phyloP scores from a whole-genome alignment of 2,113 vertebrate genomes.

The Otocyon megalotis region DNA sequence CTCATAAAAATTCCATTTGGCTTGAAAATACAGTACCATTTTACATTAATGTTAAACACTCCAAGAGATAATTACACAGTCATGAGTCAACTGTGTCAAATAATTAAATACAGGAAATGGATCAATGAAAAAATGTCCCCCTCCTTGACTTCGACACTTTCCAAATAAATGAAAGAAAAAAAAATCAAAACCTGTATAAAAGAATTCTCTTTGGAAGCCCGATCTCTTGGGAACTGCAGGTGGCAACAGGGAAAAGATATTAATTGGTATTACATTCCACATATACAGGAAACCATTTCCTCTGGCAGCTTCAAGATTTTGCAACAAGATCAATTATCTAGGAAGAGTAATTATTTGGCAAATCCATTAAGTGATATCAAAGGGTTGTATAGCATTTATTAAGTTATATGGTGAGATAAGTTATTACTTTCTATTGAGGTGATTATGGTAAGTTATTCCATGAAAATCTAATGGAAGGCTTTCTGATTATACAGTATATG shows the following conservation, averaged over 20 bases:
- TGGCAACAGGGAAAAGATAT: slow-evolving; percentile 55
- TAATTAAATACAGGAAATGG: slow-evolving; percentile 83
- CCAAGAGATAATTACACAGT: slow-evolving; percentile 82
- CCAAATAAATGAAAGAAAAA: slow-evolving; percentile 79
- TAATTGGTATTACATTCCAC: slow-evolving; percentile 61
- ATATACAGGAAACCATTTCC: slow-evolving; percentile 57
- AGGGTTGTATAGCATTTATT: slow-evolving; percentile 57
- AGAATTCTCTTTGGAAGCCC: slow-evolving; percentile 77
- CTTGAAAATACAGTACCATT: slow-evolving; percentile 79
- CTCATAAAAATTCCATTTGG: slow-evolving; percentile 84
- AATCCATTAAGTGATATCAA: slow-evolving; percentile 61
- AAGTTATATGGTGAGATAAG: slow-evolving; percentile 41
- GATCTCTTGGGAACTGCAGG: slow-evolving; percentile 62
- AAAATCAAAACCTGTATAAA: slow-evolving; percentile 50
- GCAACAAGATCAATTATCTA: slow-evolving; percentile 66
- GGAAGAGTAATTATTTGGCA: slow-evolving; percentile 71
- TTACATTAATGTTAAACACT: slow-evolving; percentile 81
- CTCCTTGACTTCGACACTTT: slow-evolving; percentile 55
- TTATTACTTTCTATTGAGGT: slow-evolving; percentile 65
- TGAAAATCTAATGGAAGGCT: slow-evolving; percentile 54
- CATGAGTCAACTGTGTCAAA: slow-evolving; percentile 81
- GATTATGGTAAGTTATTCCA: slow-evolving; percentile 53
- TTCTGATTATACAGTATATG: slow-evolving; percentile 29
- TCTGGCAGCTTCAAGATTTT: slow-evolving; percentile 45
- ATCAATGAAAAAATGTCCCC: slow-evolving; percentile 63